These are phyloP conservation scores for Idris sp. DNA, from an alignment of 1,140 invertebrate species.

Conservation along the genomic window DNA sequence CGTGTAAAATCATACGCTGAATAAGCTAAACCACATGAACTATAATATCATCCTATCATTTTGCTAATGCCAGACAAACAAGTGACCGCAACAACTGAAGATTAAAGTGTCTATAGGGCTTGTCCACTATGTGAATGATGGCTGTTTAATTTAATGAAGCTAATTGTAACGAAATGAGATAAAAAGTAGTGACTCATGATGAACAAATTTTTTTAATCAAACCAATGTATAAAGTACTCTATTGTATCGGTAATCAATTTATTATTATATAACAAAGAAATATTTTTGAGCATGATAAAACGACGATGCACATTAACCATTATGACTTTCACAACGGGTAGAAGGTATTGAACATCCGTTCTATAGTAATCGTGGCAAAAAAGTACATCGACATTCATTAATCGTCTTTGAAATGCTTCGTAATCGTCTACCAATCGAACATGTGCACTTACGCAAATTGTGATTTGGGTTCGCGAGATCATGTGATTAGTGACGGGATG, in stretches of 20 bases:
- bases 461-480: conserved; percentile 42
- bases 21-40: conserved; percentile 24
- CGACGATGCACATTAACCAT: conserved; percentile 29
- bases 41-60: conserved; percentile 33
- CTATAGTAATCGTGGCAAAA: conserved; percentile 28
- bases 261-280: conserved; percentile 9
- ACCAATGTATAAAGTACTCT: too few species aligned
- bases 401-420: conserved; percentile 57
- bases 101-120: conserved; percentile 29
- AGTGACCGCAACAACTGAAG: conserved; percentile 27
- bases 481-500: conserved; percentile 58
- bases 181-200: background rate
- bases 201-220: background rate
- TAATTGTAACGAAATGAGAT: background rate
- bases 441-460: conserved; percentile 59
- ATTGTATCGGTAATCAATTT: conserved; percentile 10
- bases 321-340: conserved; percentile 42
- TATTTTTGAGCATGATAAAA: conserved; percentile 12
- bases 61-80: conserved; percentile 11
- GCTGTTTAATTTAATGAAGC: conserved; percentile 5
- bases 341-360: conserved; percentile 40
- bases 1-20: conserved; percentile 17
- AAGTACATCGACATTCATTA: conserved; percentile 43
- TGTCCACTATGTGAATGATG: background rate
- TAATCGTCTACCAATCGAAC: conserved; percentile 59